phyloP scores from a whole-genome alignment of 2,797 vertebrate genomes.

The Carduelis carduelis region DNA sequence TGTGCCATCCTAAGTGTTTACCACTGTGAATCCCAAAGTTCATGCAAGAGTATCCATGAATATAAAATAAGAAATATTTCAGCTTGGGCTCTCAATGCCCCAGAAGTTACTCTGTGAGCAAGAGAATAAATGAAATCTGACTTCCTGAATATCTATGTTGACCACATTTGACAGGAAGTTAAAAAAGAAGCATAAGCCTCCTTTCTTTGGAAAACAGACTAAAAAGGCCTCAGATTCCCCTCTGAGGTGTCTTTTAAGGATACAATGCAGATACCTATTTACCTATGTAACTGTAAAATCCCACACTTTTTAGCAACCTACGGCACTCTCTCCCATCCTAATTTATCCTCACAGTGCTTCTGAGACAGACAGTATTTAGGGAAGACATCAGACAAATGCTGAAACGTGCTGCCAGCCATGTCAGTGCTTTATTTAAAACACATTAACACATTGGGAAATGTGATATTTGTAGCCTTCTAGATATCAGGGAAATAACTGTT shows the following conservation, averaged over 20 bases:
- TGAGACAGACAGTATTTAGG: slow-evolving; percentile 12
- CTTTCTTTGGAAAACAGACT: background rate
- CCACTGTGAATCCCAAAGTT: background rate
- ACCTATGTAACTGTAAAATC: background rate
- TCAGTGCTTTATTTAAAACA: slow-evolving; percentile 33
- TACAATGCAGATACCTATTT: background rate
- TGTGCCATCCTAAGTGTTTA: background rate
- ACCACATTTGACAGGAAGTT: background rate
- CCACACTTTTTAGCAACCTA: background rate
- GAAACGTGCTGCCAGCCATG: slow-evolving; percentile 35
- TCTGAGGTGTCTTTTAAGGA: background rate
- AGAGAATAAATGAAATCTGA: background rate
- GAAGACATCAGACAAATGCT: slow-evolving; percentile 27
- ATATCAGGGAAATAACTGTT: background rate
- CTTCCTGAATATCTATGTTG: background rate
- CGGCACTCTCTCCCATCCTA: background rate
- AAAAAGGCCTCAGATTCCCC: background rate
- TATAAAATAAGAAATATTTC: background rate
- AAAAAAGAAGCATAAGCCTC: background rate
- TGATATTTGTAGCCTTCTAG: background rate
- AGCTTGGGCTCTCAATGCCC: background rate
- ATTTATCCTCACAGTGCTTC: slow-evolving; percentile 32
- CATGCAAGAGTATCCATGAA: background rate
- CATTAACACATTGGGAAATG: background rate
- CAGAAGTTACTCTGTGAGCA: background rate